Evolutionary conservation across 2,888 invertebrate species (phyloP).

Genomic region (Aporophyla lueneburgensis): DNA sequence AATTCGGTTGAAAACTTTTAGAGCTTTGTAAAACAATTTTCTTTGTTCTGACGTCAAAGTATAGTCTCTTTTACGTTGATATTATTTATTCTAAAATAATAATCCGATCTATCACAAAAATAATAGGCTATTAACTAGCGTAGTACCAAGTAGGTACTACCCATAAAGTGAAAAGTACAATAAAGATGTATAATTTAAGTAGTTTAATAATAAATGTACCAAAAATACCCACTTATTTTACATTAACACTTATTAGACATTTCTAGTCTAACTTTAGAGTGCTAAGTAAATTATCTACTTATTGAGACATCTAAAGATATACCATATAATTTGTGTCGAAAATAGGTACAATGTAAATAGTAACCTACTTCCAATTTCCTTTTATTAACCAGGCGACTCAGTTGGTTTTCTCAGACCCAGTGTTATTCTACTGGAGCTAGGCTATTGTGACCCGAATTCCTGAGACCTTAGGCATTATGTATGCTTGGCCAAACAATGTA

Average conservation of each 20-base stretch:
- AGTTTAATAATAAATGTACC: background rate
- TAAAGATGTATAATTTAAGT: background rate
- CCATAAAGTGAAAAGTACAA: background rate
- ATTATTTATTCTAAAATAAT: background rate
- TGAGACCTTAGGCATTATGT: slow-evolving; percentile 31
- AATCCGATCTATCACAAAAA: background rate
- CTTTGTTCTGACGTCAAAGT: background rate
- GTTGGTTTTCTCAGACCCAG: slow-evolving; percentile 29
- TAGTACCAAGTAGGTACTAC: background rate
- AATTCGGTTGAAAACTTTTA: slow-evolving; percentile 27
- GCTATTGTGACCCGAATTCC: slow-evolving; percentile 37
- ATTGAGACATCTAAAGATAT: background rate
- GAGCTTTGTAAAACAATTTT: slow-evolving; percentile 14
- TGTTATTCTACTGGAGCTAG: slow-evolving; percentile 27
- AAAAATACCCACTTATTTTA: background rate
- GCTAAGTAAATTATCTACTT: background rate
- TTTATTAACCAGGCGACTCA: slow-evolving; percentile 41
- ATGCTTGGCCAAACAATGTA: slow-evolving; percentile 15
- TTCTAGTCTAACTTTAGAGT: background rate
- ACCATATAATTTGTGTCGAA: background rate
- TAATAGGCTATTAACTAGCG: background rate
- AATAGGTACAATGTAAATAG: slow-evolving; percentile 26
- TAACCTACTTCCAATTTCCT: slow-evolving; percentile 39
- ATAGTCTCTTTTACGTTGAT: background rate
- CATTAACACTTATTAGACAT: too few species aligned